phyloP scores from a whole-genome alignment of 2,888 invertebrate genomes.

The Fragum whitleyi region DNA sequence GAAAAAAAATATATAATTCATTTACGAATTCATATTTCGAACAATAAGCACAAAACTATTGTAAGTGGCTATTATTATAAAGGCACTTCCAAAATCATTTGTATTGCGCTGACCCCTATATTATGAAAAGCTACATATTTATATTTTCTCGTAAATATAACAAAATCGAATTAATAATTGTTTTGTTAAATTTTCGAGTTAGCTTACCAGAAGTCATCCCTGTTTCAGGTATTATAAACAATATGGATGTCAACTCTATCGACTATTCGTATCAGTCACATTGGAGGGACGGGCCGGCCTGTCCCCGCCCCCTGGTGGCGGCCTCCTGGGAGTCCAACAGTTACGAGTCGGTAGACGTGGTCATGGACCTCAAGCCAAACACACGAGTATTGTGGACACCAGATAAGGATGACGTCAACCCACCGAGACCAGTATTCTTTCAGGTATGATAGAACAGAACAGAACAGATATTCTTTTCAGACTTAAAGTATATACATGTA shows the following conservation, averaged over 20 bases:
- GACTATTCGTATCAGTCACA: constrained; percentile 76
- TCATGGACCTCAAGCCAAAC: constrained; percentile 77
- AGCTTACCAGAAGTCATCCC: no score
- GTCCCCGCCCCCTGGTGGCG: constrained; percentile 76
- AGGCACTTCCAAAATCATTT: no score
- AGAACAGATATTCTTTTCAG: neutral
- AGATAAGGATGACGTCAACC: constrained; percentile 59
- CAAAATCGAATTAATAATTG: no score
- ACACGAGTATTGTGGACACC: constrained; percentile 73
- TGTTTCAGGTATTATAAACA: constrained; percentile 71
- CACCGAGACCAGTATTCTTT: constrained; percentile 78
- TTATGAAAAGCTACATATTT: no score
- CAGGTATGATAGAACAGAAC: constrained; percentile 73
- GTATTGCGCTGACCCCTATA: no score
- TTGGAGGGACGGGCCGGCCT: constrained; percentile 69
- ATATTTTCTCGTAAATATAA: no score
- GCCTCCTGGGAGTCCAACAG: constrained; percentile 80
- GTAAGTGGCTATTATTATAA: no score
- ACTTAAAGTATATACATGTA: no score
- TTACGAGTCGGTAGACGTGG: constrained; percentile 74
- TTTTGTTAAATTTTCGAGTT: no score
- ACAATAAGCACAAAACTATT: no score
- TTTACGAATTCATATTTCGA: no score
- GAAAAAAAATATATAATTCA: no score
- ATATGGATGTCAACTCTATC: constrained; percentile 73